Conservation (phyloP, 2,888 invertebrate genomes). For the Drosophila anceps region DNA sequence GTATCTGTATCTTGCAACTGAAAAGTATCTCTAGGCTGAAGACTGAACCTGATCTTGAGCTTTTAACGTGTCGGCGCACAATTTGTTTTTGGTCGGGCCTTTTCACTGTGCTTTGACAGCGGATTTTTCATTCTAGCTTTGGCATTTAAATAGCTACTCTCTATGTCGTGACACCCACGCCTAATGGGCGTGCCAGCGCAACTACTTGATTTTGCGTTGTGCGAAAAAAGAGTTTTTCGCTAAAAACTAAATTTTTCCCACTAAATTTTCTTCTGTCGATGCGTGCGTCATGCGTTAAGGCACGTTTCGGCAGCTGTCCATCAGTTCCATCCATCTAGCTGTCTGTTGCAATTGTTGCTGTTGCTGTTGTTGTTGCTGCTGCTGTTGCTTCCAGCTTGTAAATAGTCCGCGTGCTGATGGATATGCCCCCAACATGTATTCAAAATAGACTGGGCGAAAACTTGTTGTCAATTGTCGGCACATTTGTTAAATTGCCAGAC, state of each 20-base stretch:
- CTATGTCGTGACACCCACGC: conserved; percentile 41
- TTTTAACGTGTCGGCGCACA: conserved; percentile 64
- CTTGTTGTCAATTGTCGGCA: conserved; percentile 67
- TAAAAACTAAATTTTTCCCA: conserved; percentile 12
- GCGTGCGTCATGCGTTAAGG: conserved; percentile 70
- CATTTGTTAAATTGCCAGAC: conserved; percentile 58
- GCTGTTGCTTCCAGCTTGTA: conserved; percentile 50
- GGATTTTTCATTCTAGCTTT: conserved; percentile 18
- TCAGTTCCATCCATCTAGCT: conserved; percentile 40
- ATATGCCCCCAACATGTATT: conserved; percentile 59
- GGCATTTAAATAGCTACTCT: conserved; percentile 39
- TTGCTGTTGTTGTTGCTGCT: background rate
- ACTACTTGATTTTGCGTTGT: background rate
- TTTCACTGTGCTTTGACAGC: conserved; percentile 55
- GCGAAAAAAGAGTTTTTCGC: conserved; percentile 13
- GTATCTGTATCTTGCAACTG: conserved; percentile 20
- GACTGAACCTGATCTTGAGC: conserved; percentile 58
- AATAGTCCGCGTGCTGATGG: conserved; percentile 67
- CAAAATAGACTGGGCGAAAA: conserved; percentile 71
- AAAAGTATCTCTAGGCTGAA: background rate
- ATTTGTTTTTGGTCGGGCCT: conserved; percentile 72
- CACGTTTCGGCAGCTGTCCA: conserved; percentile 66
- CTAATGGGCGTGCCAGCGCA: conserved; percentile 15
- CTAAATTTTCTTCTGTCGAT: conserved; percentile 51
- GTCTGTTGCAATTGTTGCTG: conserved; percentile 25